These are phyloP conservation scores for Tapirus indicus DNA, from an alignment of 2,797 vertebrate genomes.

Conservation along the genomic window DNA sequence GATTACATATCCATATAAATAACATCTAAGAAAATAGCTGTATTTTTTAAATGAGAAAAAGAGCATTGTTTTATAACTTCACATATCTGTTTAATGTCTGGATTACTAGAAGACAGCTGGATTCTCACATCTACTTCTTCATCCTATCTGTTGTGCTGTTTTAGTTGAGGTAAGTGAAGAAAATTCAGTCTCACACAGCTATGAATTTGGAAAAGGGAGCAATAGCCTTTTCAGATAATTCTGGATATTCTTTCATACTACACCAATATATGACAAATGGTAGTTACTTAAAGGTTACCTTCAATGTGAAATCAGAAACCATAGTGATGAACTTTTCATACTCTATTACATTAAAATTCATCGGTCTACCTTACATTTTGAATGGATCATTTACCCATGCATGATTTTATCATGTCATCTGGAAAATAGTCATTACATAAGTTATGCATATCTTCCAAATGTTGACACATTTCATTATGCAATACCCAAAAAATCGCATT, in stretches of 20 bases:
- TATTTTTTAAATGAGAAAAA: background rate
- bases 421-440: background rate
- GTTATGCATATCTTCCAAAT: background rate
- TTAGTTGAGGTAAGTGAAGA: background rate
- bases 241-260: background rate
- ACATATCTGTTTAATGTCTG: background rate
- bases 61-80: background rate
- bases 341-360: constrained; percentile 3
- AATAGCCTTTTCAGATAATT: background rate
- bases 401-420: background rate
- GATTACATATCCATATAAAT: background rate
- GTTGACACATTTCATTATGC: background rate
- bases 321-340: background rate
- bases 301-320: background rate
- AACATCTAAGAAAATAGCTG: background rate
- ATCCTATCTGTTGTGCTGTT: background rate
- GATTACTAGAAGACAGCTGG: background rate
- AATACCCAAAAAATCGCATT: background rate
- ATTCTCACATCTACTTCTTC: background rate
- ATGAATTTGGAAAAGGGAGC: background rate
- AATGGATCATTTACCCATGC: background rate
- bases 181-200: background rate
- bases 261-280: background rate
- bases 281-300: background rate
- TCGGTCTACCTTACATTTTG: background rate